Percentiles rank a stretch among this genome's conserved stretches.
Conservation (phyloP, 1,140 invertebrate genomes). For the Caenorhabditis brenneri region DNA sequence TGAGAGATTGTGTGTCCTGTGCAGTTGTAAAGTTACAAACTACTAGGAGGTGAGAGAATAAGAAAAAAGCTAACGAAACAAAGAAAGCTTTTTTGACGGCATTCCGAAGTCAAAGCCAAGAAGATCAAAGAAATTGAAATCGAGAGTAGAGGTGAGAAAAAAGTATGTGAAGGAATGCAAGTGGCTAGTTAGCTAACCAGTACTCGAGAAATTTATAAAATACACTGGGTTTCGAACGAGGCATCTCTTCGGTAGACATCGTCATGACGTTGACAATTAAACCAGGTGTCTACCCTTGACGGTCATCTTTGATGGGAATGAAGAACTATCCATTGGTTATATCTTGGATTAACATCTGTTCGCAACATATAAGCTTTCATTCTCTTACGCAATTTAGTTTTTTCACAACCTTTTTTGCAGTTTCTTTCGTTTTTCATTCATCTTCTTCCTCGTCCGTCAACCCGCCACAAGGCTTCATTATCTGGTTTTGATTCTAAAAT, state of each 20-base stretch:
- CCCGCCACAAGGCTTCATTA: not conserved
- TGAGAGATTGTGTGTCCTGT: slow-evolving; percentile 27
- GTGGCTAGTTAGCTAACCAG: slow-evolving; percentile 18
- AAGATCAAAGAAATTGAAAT: slow-evolving; percentile 17
- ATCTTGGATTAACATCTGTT: slow-evolving; percentile 3
- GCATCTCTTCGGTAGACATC: not conserved
- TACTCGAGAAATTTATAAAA: not conserved
- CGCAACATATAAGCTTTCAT: slow-evolving; percentile 2
- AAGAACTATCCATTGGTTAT: not conserved
- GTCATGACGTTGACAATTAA: not conserved
- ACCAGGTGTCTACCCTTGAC: not conserved
- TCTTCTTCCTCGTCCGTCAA: slow-evolving; percentile 6
- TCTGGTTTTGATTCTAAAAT: slow-evolving; percentile 38
- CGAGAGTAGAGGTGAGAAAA: not conserved
- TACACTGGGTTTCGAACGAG: not conserved
- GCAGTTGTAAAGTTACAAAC: slow-evolving; percentile 34
- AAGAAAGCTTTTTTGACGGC: not conserved
- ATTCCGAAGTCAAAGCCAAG: not conserved
- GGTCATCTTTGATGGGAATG: not conserved
- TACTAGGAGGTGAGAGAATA: not conserved
- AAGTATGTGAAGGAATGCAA: not conserved
- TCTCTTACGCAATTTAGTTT: slow-evolving; percentile 36
- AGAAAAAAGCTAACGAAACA: not conserved
- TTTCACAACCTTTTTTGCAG: not conserved
- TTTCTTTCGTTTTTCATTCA: not conserved